Conservation (phyloP, 2,888 invertebrate genomes). For the Trileptium ribeirensis region DNA sequence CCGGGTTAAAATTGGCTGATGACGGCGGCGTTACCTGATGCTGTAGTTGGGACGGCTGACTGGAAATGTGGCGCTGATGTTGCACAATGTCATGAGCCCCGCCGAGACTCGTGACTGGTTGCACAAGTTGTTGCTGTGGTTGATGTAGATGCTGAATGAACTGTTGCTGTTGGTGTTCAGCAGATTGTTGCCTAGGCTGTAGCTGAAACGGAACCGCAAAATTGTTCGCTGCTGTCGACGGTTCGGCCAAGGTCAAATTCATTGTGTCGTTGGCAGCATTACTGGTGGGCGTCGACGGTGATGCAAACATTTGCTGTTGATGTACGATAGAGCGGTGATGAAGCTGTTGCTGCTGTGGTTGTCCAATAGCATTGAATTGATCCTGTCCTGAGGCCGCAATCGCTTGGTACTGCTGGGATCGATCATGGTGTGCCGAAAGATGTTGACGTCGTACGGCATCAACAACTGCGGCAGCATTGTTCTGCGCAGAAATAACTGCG, state of each 20-base stretch:
- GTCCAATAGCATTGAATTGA: background rate
- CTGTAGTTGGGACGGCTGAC: background rate
- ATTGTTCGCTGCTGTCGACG: no score
- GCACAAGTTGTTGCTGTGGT: background rate
- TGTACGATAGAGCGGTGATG: no score
- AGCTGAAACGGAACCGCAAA: no score
- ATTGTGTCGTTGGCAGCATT: no score
- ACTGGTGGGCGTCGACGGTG: no score
- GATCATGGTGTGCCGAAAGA: no score
- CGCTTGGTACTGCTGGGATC: background rate
- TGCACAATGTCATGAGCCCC: background rate
- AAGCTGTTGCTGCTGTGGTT: slow-evolving; percentile 9
- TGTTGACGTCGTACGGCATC: background rate
- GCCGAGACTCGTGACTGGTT: background rate
- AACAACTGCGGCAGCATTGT: slow-evolving; percentile 8
- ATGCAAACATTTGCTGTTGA: no score
- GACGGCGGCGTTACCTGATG: background rate
- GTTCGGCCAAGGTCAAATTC: no score
- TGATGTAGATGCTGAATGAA: background rate
- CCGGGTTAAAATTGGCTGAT: slow-evolving; percentile 5
- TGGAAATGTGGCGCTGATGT: background rate
- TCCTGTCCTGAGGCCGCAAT: background rate
- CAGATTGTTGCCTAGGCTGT: no score
- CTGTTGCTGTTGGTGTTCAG: no score
- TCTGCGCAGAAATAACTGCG: no score